Evolutionary conservation across 2,888 invertebrate species (phyloP).

Genomic region (Tanypteryx hageni): DNA sequence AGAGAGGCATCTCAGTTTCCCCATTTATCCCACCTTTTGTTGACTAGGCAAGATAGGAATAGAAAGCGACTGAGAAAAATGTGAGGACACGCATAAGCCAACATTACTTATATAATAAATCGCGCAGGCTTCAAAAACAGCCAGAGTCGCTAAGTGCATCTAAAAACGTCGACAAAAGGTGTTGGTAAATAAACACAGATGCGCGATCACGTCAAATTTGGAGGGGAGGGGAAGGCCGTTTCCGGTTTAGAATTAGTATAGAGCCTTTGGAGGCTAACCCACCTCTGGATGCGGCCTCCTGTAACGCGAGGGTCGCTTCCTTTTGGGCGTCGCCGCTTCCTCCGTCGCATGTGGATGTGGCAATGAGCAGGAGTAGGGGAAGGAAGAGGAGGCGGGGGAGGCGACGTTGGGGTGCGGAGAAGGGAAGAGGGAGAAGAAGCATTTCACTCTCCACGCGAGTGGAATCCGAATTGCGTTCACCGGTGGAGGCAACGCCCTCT

Average conservation of each 20-base stretch:
- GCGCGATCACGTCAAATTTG: too few species aligned
- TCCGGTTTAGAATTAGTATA: not conserved
- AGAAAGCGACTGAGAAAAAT: too few species aligned
- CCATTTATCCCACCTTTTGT: too few species aligned
- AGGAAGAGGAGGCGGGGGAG: not conserved
- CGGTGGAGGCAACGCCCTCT: conserved; percentile 36
- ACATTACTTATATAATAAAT: too few species aligned
- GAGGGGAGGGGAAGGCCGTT: not conserved
- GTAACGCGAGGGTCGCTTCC: not conserved
- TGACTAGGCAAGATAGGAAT: too few species aligned
- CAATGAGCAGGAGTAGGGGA: not conserved
- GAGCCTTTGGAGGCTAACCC: not conserved
- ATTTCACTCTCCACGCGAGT: conserved; percentile 35
- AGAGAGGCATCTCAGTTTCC: too few species aligned
- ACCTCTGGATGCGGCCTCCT: not conserved
- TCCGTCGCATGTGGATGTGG: not conserved
- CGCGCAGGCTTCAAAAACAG: too few species aligned
- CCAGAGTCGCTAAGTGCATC: too few species aligned
- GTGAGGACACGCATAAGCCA: too few species aligned
- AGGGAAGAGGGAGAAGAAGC: not conserved
- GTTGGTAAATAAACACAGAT: too few species aligned
- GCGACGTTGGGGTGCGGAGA: not conserved
- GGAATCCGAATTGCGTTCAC: conserved; percentile 42
- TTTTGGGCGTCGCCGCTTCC: conserved; percentile 13
- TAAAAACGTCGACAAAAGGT: too few species aligned